These are phyloP conservation scores for Aphaenogaster floridana DNA, from an alignment of 1,140 invertebrate genomes.

Conservation along the genomic window DNA sequence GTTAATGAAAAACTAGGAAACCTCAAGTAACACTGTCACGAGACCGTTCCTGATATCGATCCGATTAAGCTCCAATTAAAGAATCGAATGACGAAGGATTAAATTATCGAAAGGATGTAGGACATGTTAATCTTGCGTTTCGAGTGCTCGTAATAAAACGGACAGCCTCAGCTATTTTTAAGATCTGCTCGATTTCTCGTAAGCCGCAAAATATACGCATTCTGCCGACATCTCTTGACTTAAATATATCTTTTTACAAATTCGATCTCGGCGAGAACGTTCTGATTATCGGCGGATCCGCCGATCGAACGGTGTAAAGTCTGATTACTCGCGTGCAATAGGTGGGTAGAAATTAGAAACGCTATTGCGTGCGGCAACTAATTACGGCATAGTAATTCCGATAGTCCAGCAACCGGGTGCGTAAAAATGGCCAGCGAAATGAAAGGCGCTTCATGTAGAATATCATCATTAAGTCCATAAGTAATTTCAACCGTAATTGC, in stretches of 20 bases:
- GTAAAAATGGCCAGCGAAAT: neutral
- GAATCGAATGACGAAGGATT: neutral
- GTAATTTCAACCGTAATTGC: slow-evolving; percentile 1
- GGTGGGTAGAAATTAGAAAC: slow-evolving; percentile 40
- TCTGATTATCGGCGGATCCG: slow-evolving; percentile 6
- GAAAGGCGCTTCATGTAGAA: neutral
- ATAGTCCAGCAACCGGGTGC: neutral
- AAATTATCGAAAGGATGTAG: slow-evolving; percentile 4
- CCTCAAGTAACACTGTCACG: neutral
- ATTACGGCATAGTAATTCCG: slow-evolving; percentile 33
- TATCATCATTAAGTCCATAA: neutral
- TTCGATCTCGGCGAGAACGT: neutral
- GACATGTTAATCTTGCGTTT: neutral
- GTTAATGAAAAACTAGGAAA: slow-evolving; percentile 10
- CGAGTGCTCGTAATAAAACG: neutral
- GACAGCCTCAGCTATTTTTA: neutral
- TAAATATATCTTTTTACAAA: neutral
- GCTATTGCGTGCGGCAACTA: slow-evolving; percentile 32
- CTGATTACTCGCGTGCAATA: slow-evolving; percentile 6
- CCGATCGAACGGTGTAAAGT: neutral
- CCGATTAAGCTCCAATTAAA: neutral
- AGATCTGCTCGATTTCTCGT: neutral
- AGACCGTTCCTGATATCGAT: neutral
- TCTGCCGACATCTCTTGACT: neutral
- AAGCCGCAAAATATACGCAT: neutral